Evolutionary conservation across 2,888 invertebrate genomes (phyloP).

Genomic region (Mesorhabditis sp.): DNA sequence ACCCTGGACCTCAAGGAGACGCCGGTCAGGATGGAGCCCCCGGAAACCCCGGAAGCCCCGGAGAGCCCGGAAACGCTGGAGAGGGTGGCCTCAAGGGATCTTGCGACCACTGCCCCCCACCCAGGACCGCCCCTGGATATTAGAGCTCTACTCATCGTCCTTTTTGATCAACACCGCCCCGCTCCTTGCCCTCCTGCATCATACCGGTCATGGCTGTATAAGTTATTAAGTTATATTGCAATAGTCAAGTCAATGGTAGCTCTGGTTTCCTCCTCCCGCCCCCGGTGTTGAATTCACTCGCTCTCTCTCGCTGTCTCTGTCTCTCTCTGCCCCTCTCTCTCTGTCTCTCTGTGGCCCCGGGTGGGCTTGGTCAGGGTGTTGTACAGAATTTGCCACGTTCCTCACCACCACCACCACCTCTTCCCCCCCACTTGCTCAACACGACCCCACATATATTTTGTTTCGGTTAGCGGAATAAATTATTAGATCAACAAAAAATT

Average conservation of each 20-base stretch:
- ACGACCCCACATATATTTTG: too few relatives aligned
- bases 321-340: too few relatives aligned
- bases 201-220: background rate
- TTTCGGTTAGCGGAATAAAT: too few relatives aligned
- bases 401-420: too few relatives aligned
- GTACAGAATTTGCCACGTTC: too few relatives aligned
- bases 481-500: too few relatives aligned
- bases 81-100: slow-evolving; percentile 36
- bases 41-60: slow-evolving; percentile 38
- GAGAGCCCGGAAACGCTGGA: slow-evolving; percentile 38
- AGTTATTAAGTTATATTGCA: slow-evolving; percentile 3
- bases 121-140: slow-evolving; percentile 38
- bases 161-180: background rate
- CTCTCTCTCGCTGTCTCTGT: too few relatives aligned
- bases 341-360: too few relatives aligned
- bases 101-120: slow-evolving; percentile 42
- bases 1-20: slow-evolving; percentile 40
- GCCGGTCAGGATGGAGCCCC: slow-evolving; percentile 39
- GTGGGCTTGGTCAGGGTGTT: too few relatives aligned
- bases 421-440: too few relatives aligned
- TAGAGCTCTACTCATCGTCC: slow-evolving; percentile 15
- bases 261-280: background rate
- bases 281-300: background rate
- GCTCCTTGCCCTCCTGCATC: slow-evolving; percentile 2
- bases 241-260: background rate